Conservation (phyloP, 2,888 invertebrate genomes). For the Stenurella melanura region DNA sequence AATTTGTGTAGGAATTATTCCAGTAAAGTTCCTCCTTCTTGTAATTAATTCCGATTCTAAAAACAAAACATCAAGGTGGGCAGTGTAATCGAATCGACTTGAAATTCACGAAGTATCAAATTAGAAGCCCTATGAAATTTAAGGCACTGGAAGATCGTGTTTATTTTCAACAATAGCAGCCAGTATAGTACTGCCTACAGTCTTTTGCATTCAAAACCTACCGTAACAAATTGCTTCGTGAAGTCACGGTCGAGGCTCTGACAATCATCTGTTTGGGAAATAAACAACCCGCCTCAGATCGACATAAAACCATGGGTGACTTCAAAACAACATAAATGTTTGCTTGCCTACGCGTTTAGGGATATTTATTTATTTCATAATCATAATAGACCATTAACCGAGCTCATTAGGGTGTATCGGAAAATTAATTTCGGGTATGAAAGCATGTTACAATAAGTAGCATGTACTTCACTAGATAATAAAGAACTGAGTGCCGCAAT, state of each 20-base stretch:
- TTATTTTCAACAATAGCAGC: slow-evolving; percentile 25
- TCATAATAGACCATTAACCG: not conserved
- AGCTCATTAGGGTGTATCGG: slow-evolving; percentile 8
- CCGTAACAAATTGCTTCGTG: slow-evolving; percentile 43
- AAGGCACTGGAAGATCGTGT: slow-evolving; percentile 17
- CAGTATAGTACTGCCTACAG: not conserved
- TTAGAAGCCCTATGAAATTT: not conserved
- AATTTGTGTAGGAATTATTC: too few relatives aligned
- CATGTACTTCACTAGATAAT: not conserved
- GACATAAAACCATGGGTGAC: slow-evolving; percentile 12
- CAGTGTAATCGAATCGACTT: not conserved
- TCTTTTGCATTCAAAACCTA: slow-evolving; percentile 32
- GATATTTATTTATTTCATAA: slow-evolving; percentile 14
- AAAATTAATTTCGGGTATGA: slow-evolving; percentile 11
- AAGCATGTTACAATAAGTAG: not conserved
- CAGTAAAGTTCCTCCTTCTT: too few relatives aligned
- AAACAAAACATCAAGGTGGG: too few relatives aligned
- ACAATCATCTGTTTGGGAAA: slow-evolving; percentile 43
- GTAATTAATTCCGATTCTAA: too few relatives aligned
- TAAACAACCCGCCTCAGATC: slow-evolving; percentile 32
- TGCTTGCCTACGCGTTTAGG: slow-evolving; percentile 20
- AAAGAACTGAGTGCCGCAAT: not conserved
- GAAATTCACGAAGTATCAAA: not conserved
- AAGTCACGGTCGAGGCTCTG: slow-evolving; percentile 35
- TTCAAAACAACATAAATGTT: not conserved